Evolutionary conservation across 2,888 invertebrate species (phyloP).

Genomic region (Aleiodes testaceus): DNA sequence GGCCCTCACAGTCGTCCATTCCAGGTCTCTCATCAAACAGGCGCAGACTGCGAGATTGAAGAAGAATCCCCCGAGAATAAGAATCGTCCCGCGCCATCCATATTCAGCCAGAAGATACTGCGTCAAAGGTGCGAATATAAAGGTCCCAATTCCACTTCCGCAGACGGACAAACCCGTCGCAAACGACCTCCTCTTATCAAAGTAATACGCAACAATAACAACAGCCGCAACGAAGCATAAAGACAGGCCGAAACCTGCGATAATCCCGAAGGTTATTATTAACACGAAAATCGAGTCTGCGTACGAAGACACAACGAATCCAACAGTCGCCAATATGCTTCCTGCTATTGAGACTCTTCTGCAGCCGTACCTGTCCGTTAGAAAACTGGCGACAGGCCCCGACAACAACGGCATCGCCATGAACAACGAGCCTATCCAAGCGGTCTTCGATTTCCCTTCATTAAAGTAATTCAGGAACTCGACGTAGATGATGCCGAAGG

Average conservation of each 20-base stretch:
- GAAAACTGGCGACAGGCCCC: conserved; percentile 88
- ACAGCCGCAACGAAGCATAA: conserved; percentile 93
- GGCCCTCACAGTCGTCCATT: conserved; percentile 79
- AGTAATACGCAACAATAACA: conserved; percentile 92
- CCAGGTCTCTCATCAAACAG: conserved; percentile 84
- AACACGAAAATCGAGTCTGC: conserved; percentile 84
- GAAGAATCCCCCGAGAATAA: conserved; percentile 87
- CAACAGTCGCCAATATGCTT: conserved; percentile 82
- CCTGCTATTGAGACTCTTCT: conserved; percentile 86
- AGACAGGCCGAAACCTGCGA: conserved; percentile 89
- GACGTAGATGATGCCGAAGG: conserved; percentile 91
- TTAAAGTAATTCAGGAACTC: conserved; percentile 90
- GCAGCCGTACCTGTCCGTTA: conserved; percentile 89
- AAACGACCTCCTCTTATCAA: conserved; percentile 87
- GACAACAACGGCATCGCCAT: conserved; percentile 92
- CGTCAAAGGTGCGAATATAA: conserved; percentile 87
- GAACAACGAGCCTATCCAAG: conserved; percentile 92
- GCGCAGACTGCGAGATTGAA: conserved; percentile 89
- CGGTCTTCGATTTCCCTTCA: conserved; percentile 88
- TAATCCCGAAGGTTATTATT: conserved; percentile 87
- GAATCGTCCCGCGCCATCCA: conserved; percentile 87
- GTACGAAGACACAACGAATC: conserved; percentile 85
- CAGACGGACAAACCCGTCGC: conserved; percentile 91
- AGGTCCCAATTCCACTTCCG: conserved; percentile 91
- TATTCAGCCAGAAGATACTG: conserved; percentile 83